Base-by-base conservation (phyloP, 1,140 invertebrate genomes). In the Asobara japonica region DNA sequence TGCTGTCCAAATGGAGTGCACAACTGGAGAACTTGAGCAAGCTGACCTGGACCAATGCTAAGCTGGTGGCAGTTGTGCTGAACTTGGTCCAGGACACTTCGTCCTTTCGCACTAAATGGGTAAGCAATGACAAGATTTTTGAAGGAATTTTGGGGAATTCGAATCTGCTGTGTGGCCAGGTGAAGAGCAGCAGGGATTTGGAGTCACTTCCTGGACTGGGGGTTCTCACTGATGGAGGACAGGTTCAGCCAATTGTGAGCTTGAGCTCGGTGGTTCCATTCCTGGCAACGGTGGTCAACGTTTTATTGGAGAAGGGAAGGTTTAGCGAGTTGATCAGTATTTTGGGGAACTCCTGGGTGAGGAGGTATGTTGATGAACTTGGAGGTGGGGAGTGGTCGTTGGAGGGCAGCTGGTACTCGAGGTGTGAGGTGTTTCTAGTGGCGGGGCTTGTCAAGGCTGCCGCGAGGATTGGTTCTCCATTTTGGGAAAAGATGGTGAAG, bases 401-500 rank as follows among this genome's bases (percentile, higher is more conserved):
- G 7, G 80, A 84, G 56, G 77, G 56, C 65, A 87, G 84, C 0
- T 88, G 86, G 86, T 88, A 82, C 30, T 83, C 83, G 7, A 79
- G 85, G 33, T 62, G 74, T 0, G 86, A 88, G 65, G 80, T 86
- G 1, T 76, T 61, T 20, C 77, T 88, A 4, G 69, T 87, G 4
- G 72, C 71, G 1, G 78, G 70, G 4, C 48, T 87, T 6, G 79
- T 86, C 0, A 65, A 72, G 33, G 76, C 69, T n/a, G n/a, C n/a
- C n/a, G n/a, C n/a, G n/a, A n/a, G n/a, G n/a, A n/a, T n/a, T n/a
- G n/a, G n/a, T n/a, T n/a, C n/a, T n/a, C n/a, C n/a, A n/a, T n/a
- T n/a, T n/a, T n/a, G n/a, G n/a, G n/a, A n/a, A n/a, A n/a, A n/a
- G n/a, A n/a, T n/a, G n/a, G n/a, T 83, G 82, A 86, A 79, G 71